Evolutionary conservation across 2,113 vertebrate species (phyloP).

Genomic region (Brachypodius melanocephalos): DNA sequence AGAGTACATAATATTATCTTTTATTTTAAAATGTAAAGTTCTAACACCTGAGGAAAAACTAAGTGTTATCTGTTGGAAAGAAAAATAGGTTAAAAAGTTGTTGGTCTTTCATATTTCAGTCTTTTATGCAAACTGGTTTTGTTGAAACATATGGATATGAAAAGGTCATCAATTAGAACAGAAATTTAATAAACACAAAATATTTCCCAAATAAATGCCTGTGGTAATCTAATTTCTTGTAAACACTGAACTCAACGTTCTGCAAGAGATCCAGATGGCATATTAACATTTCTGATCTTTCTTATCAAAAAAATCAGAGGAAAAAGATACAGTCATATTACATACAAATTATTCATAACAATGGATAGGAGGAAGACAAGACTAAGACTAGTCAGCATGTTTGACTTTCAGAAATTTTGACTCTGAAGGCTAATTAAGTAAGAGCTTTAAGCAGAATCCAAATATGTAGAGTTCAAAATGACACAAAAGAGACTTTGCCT

Average conservation of each 20-base stretch:
- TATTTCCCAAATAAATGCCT: slow-evolving; percentile 78
- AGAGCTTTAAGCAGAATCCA: slow-evolving; percentile 17
- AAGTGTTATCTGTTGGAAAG: neutral
- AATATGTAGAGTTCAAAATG: neutral
- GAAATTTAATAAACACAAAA: slow-evolving; percentile 78
- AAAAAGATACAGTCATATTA: slow-evolving; percentile 11
- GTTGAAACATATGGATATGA: slow-evolving; percentile 74
- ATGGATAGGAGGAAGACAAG: neutral
- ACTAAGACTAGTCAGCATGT: neutral
- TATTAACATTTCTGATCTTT: slow-evolving; percentile 60
- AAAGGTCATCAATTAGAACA: slow-evolving; percentile 75
- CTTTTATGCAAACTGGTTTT: slow-evolving; percentile 37
- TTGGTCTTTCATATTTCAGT: neutral
- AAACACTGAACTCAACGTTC: slow-evolving; percentile 65
- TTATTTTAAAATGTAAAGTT: slow-evolving; percentile 28
- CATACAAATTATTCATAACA: neutral
- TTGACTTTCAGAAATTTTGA: slow-evolving; percentile 15
- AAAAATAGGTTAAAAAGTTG: slow-evolving; percentile 38
- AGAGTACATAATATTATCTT: neutral
- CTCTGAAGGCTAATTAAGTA: neutral
- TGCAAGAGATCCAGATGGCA: slow-evolving; percentile 68
- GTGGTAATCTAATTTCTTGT: slow-evolving; percentile 76
- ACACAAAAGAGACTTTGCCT: neutral
- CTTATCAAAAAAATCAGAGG: slow-evolving; percentile 10
- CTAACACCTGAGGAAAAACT: neutral